These are phyloP conservation scores for Meta bourneti DNA, from an alignment of 2,888 invertebrate species.

Conservation along the genomic window DNA sequence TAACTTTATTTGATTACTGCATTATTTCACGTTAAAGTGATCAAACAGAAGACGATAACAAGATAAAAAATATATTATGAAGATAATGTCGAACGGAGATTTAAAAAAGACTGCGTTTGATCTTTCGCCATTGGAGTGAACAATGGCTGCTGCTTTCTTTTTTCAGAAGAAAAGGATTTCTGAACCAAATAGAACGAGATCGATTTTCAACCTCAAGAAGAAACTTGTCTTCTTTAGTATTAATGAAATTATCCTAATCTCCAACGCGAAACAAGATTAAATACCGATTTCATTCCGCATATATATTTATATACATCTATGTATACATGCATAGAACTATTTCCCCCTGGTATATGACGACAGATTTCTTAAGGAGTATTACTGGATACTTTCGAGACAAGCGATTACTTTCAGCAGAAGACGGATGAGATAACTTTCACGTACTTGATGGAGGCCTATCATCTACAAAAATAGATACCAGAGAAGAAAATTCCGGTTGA, in stretches of 20 bases:
- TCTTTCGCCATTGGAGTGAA: background rate
- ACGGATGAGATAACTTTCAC: conserved; percentile 24
- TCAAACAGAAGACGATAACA: background rate
- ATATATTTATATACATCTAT: conserved; percentile 3
- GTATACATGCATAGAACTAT: background rate
- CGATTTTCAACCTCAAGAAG: conserved; percentile 10
- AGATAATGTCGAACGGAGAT: too few species aligned
- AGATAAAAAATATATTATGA: background rate
- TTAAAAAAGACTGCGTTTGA: too few species aligned
- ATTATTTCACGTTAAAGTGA: background rate
- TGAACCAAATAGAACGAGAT: background rate
- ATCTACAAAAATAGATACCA: conserved; percentile 43
- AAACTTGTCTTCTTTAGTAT: conserved; percentile 9
- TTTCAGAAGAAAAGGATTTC: background rate
- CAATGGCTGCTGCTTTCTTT: background rate
- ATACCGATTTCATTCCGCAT: conserved; percentile 15
- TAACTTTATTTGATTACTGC: background rate
- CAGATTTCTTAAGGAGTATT: conserved; percentile 33
- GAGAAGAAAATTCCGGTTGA: conserved; percentile 33
- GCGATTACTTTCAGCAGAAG: conserved; percentile 30
- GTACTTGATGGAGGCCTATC: conserved; percentile 46
- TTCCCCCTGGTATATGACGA: background rate
- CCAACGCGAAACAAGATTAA: conserved; percentile 38
- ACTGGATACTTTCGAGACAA: conserved; percentile 12
- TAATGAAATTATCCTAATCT: conserved; percentile 37